Base-by-base conservation (phyloP, 1,140 invertebrate genomes). In the Ceratina australensis region DNA sequence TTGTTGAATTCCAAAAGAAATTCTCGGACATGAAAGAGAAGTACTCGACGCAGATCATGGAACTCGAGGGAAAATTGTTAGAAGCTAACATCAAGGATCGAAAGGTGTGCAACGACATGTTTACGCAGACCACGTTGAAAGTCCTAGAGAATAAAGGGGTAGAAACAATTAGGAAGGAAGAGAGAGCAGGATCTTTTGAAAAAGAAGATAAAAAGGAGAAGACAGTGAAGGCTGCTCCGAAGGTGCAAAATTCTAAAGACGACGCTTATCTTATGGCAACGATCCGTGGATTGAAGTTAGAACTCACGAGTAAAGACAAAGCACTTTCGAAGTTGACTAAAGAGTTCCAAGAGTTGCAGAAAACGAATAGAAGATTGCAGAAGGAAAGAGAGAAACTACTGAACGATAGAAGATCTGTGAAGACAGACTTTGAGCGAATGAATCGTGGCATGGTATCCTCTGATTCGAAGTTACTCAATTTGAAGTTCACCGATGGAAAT, bases 211-310 rank as follows among this genome's bases (percentile, higher is more conserved):
- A 67, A 16, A 82, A 86, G 10, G 78, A 86, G 65, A 3, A 47
- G 13, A 8, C 33, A 16, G 56, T 61, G 2, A 89, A 88, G 52
- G 59, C 42, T n/a, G 86, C 79, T 3, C 79, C 79, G 15, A 92
- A 91, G 42, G 86, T 85, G 5, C 91, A 92, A 22, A 91, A 87
- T 82, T 33, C 83, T 0, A 96, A 95, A 88, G 95, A 96, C 83
- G 95, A 97, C 77, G 93, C 95, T 5, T 95, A 97, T 91, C 90
- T 97, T 12, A 88, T 96, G 16, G 95, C 96, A 0, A 96, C 96
- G 0, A 96, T 97, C 86, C 93, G 96, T 65, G 95, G 95, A 1
- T 90, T 97, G 78, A 95, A 96, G 87, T 87, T 94, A 0, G 96
- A 97, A 87, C 81, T 96, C 54, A 92, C 93, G 10, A 94, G 94